Conservation (phyloP, 2,888 invertebrate species). For the Noctua comes region DNA sequence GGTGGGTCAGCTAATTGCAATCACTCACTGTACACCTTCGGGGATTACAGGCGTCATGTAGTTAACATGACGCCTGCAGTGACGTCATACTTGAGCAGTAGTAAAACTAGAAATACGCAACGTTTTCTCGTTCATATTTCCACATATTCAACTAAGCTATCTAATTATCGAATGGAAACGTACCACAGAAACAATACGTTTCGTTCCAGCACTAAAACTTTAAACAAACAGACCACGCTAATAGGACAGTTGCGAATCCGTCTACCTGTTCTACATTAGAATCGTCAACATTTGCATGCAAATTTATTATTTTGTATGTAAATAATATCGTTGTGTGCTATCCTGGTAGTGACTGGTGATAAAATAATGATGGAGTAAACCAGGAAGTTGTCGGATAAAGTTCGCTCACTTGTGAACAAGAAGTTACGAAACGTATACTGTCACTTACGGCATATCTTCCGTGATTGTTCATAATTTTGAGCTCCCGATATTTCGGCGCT, state of each 20-base stretch:
- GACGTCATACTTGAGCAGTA: not conserved
- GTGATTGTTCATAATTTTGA: too few species aligned
- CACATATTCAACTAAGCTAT: constrained; percentile 23
- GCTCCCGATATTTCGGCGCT: too few species aligned
- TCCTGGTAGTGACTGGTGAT: constrained; percentile 37
- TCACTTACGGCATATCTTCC: too few species aligned
- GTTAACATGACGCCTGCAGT: too few species aligned
- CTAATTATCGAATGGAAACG: constrained; percentile 78
- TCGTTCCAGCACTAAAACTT: constrained; percentile 75
- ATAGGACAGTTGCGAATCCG: constrained; percentile 76
- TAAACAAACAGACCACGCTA: constrained; percentile 80
- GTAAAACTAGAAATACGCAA: not conserved
- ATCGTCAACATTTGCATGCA: constrained; percentile 75
- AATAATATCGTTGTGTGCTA: constrained; percentile 70
- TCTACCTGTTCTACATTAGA: constrained; percentile 74
- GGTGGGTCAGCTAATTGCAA: too few species aligned
- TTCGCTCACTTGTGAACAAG: too few species aligned
- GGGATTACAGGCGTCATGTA: too few species aligned
- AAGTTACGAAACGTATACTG: too few species aligned
- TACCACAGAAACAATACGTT: constrained; percentile 80
- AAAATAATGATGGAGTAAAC: not conserved
- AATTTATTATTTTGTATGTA: constrained; percentile 79
- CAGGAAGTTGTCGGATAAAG: not conserved
- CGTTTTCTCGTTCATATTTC: constrained; percentile 2
- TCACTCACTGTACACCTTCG: too few species aligned